Conservation (phyloP, 2,888 invertebrate genomes). For the Drosophila bunnanda region DNA sequence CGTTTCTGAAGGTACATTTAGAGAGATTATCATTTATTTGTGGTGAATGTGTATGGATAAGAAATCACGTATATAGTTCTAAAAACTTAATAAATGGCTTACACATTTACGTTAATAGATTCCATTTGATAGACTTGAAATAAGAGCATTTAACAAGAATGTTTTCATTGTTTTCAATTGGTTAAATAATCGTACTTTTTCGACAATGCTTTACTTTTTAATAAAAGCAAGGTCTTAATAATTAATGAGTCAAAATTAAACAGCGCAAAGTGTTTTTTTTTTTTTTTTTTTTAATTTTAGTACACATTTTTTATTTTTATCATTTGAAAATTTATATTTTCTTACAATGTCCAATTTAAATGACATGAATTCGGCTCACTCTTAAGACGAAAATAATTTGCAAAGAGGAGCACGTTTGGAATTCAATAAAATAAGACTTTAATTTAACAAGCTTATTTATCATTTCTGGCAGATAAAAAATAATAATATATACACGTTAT, state of each 20-base stretch:
- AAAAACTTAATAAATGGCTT: neutral
- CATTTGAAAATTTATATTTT: neutral
- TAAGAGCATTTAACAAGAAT: too few species aligned
- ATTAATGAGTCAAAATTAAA: neutral
- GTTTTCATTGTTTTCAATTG: too few species aligned
- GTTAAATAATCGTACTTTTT: neutral
- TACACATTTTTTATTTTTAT: neutral
- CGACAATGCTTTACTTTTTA: neutral
- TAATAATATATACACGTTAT: too few species aligned
- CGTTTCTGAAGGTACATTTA: neutral
- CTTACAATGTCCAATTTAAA: neutral
- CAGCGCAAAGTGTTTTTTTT: neutral
- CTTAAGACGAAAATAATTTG: neutral
- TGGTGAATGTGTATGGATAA: neutral
- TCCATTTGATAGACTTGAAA: too few species aligned
- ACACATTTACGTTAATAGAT: too few species aligned
- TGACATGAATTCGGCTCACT: neutral
- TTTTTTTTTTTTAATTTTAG: too few species aligned
- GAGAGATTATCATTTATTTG: fast-evolving
- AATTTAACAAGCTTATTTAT: neutral
- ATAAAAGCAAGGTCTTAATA: neutral
- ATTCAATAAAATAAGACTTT: neutral
- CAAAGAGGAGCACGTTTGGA: neutral
- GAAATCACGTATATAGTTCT: neutral
- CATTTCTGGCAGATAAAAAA: neutral